Base-by-base conservation (phyloP, 2,113 vertebrate genomes). In the Diglossa brunneiventris region DNA sequence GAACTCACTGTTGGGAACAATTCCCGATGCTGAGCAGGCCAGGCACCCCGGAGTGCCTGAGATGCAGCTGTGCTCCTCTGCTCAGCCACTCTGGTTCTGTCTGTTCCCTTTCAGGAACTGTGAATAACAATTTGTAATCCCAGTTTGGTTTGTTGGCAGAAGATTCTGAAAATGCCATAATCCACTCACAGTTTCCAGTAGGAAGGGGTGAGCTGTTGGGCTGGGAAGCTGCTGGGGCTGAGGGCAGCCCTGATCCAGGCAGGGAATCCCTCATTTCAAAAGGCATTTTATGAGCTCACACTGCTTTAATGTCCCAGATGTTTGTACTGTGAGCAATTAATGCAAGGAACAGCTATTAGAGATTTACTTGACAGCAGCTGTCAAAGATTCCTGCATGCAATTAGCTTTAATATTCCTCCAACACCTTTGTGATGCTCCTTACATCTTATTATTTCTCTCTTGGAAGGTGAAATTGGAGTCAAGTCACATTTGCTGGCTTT, bases 11-110 rank as follows among this genome's bases (percentile, higher is more conserved):
- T 2, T 21, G 46, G 53, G 16, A 20, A 12, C 11, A 35, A 15
- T 14, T 49, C 66, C 53, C 1, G 1, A 5, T 1, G 1, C 8
- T 15, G 15, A 2, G 21, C 19, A 8, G 4, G 3, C 4, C 16
- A 6, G 82, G 70, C 13, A 24, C 3, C 6, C 3, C 11, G 0
- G 28, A 22, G 42, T 0, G 37, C 1, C 27, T 28, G 77, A 58
- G 2, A 9, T 50, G 70, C n/a, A 27, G 70, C 33, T 14, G 1
- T 2, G 44, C 11, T 30, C 37, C 63, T 27, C 23, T 44, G 63
- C 53, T 23, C 87, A 35, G n/a, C 55, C 63, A 9, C 6, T 15
- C 39, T 5, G 4, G 21, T 49, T 37, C 9, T 18, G 18, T 13
- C 20, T 0, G 0, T 31, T 85, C 21, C 62, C 39, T 46, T 62